Evolutionary conservation across 2,797 vertebrate species (phyloP), one percentile per base, ranked within the genome.

Genomic region (Lacerta agilis): DNA sequence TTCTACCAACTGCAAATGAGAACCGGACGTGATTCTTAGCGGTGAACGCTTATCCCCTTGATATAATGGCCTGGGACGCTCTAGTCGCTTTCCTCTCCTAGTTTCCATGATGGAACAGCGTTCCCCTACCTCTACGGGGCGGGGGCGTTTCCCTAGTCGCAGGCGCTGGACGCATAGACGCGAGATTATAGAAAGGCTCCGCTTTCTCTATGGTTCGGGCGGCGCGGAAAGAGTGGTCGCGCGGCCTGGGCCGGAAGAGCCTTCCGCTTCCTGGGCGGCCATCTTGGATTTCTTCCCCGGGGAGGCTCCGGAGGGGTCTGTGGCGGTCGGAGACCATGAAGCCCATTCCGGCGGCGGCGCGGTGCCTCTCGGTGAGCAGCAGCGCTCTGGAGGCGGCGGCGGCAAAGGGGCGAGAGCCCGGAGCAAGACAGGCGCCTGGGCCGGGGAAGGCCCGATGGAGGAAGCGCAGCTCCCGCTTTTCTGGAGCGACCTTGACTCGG

Each of bases 241-340:
- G 90, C 83, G 18, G 79, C 45, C 91, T 0, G 87, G 79, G 90
- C 87, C 3, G 93, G 94, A 93, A 92, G 93, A 49, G 83, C 2
- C 20, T 11, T 86, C 76, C 4, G 27, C 55, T 55, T 69, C 41
- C 1, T 13, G 3, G 6, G 0, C 3, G 25, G 82, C 88, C 90
- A 90, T 94, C 81, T 90, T 87, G 75, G 49, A 77, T 36, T 89
- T 1, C 36, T 75, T 1, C 38, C 8, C 9, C 0, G 0, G 85
- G 77, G 33, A 29, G 27, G 18, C 25, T 4, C 13, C 6, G 10
- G 81, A 41, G 76, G 20, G 20, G 4, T 69, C 27, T 7, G 71
- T 23, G 82, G 29, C 0, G 0, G 17, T 77, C 72, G 4, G 82
- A 2, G 43, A 90, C 11, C 41, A 95, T 95, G 94, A 92, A 58